Base-by-base conservation (phyloP, 2,797 vertebrate species). In the Molothrus ater region DNA sequence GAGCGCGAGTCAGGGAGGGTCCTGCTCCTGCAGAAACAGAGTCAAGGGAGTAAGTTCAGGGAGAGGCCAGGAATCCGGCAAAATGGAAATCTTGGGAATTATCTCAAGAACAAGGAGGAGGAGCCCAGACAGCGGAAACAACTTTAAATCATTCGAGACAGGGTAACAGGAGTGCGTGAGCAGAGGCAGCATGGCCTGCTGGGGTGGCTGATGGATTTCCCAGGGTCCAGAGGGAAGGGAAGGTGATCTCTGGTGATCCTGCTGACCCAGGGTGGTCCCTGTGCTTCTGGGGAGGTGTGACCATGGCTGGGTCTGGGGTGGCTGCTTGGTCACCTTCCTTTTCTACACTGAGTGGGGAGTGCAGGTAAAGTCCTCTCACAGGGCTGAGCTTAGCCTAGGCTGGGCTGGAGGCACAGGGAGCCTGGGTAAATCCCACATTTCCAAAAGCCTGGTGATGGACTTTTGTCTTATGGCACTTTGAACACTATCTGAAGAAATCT, bases 71-170 rank as follows among this genome's bases (percentile, higher is more conserved):
- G 82, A 91, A 83, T 92, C 85, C 43, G 64, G 80, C 85, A 63
- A 86, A 92, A 91, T 54, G 36, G 82, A 72, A 91, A 95, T 84
- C 91, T 93, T 43, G 40, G 61, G 76, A 95, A 56, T 95, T 78
- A 95, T 90, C 93, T 88, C 61, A 69, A 47, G 80, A 88, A 54
- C 45, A 40, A 85, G 89, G 74, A 94, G 89, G 93, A 95, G 85
- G 57, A 42, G 76, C 88, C 85, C 88, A 90, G 95, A 57, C 85
- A 82, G 85, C 3, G 8, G 96, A 94, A 96, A 93, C 24, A 28
- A 6, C 76, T 56, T 50, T 69, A 86, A 90, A 95, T 91, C 80
- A 20, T 63, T 47, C 0, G 16, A 88, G 73, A 43, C 8, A 7
- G 70, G 42, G 51, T 32, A 65, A 61, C 50, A 8, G 3, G 69